Base-by-base conservation (phyloP, 92 coral and sea anemone species). In the Phenganax stokvisi region DNA sequence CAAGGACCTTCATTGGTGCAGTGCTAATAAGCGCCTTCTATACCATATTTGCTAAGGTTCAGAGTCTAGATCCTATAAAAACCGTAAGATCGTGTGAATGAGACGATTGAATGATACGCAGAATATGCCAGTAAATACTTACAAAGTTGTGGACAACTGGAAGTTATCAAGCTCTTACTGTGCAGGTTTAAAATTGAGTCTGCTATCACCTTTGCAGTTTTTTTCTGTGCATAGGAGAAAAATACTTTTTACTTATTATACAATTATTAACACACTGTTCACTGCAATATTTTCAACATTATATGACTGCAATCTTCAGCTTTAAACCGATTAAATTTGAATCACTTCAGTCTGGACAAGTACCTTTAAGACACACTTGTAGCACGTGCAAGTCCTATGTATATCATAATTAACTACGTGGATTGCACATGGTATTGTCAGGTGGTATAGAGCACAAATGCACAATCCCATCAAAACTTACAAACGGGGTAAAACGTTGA, bases 191-290 rank as follows among this genome's bases (percentile, higher is more conserved):
- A 87, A 55, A 93, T 91, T 44, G 98, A 93, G 83, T 93, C 94
- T 62, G 98, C 97, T 76, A 93, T 91, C 28, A 93, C 89, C 77
- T 90, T 88, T 9, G 98, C 98, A 27, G 98, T 93, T 57, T 87
- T 79, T 67, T 86, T 93, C 98, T 93, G 61, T 28, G 76, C 72
- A 16, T 51, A 47, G 56, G 47, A 74, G 59, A 25, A 52, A 53
- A 56, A 52, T 15, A 73, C 6, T 53, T 30, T 51, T 73, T 73
- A 29, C 1, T 6, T 37, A 37, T 37, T 37, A 37, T 37, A 37
- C 47, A 2, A 37, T 37, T 37, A 37, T 37, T 37, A 37, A 37
- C 47, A 37, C 47, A 37, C 5, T 37, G 3, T 37, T 5, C 47
- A 37, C 47, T 37, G 47, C 47, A 37, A 5, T 37, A 37, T 37